Evolutionary conservation across 1,140 invertebrate genomes (phyloP), one percentile per base, ranked within the genome.

Genomic region (Marisa cornuarietis): DNA sequence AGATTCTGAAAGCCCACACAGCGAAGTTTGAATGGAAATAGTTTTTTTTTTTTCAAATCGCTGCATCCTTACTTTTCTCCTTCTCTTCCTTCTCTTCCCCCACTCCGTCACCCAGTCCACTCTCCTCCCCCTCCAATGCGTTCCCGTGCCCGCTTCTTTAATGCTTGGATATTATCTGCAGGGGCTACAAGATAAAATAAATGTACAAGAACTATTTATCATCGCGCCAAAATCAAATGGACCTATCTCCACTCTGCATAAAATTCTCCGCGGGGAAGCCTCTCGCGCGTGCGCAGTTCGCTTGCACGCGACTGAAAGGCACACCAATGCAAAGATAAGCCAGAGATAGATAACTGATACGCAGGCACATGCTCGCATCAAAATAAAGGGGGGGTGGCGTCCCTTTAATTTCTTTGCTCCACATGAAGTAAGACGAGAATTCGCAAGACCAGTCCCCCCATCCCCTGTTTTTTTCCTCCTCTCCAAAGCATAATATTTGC

Each of bases 121-220:
- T 72, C 49, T 72, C 71, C 54, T 52, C n/a, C 49, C 51, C 71
- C 16, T 72, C 71, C 16, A 58, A 58, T 14, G 54, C 8, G 54
- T 8, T 11, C 54, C 52, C 69, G 9, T 22, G 51, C 71, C n/a
- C 49, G 20, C 71, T 72, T 22, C 42, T 63, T 76, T 65, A 76
- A 76, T 76, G 74, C 74, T 66, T 49, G 10, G 74, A 76, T 76
- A 65, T 66, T 76, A 76, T 76, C 74, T 66, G 61, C 61, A 31
- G n/a, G 14, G 62, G 74, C 74, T 76, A 76, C 74, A 76, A 54
- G 74, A 76, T 76, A 76, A 76, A 76, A 76, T 76, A 76, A 76
- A 76, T 76, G 74, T 76, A 49, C 26, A 51, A 51, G 62, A 65
- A 76, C 62, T 76, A 76, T 76, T 76, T 76, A 76, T 76, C 74